These are phyloP conservation scores for Tipula vernalis DNA, from an alignment of 2,888 invertebrate species.

Conservation along the genomic window DNA sequence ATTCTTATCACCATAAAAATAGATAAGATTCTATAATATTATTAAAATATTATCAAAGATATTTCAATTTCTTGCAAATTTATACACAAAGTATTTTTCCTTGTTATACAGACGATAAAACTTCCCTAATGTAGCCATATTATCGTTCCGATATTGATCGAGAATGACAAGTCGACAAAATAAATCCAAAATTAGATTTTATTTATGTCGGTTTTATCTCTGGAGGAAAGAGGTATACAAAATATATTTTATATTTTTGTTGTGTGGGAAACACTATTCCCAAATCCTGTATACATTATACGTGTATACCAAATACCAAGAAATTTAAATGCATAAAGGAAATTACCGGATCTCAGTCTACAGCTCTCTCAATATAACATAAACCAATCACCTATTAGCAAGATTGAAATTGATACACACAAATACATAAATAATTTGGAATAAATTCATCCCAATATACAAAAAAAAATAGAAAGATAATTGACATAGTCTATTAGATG, in stretches of 20 bases:
- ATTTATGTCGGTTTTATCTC: background rate
- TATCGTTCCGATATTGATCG: background rate
- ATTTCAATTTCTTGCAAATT: background rate
- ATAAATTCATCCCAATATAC: background rate
- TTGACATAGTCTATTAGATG: background rate
- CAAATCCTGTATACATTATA: background rate
- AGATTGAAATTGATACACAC: background rate
- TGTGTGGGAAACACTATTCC: background rate
- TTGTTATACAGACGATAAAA: background rate
- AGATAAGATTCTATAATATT: background rate
- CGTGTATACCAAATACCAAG: background rate
- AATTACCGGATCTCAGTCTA: too few species aligned
- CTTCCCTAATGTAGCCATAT: background rate
- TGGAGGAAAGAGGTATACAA: background rate
- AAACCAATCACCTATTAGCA: background rate
- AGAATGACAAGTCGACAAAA: background rate
- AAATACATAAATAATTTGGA: background rate
- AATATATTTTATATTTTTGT: background rate
- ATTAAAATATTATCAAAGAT: background rate
- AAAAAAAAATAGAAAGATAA: background rate
- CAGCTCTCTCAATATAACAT: too few species aligned
- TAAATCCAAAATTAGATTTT: background rate
- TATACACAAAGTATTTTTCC: background rate
- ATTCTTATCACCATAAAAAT: background rate
- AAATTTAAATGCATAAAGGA: background rate